Evolutionary conservation across 35 echinoderm and acorn worm species (phyloP), one percentile per base, ranked within the genome.

Genomic region (Patiria miniata): DNA sequence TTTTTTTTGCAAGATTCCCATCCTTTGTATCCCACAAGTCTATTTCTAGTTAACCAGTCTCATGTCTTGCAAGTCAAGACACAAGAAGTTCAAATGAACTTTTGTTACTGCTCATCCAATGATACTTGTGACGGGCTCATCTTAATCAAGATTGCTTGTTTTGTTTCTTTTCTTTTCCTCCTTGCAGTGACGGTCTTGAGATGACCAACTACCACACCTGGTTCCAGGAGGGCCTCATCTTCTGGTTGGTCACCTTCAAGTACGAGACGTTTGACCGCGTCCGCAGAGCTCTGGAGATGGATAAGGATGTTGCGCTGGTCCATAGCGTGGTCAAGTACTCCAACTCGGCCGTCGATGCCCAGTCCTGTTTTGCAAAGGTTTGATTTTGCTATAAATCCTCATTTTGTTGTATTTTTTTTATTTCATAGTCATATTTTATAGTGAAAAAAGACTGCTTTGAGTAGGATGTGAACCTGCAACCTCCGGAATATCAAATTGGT

Each of bases 261-360:
- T 82, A 92, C 37, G 96, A 99, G 80, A 94, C 89, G 21, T 89
- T 88, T 79, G 80, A 89, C 26, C 65, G 96, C 15, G 96, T 99
- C 61, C 79, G 86, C 22, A 94, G 89, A 83, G 96, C 96, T 6
- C 79, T 99, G 50, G 96, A 94, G 34, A 85, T 99, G 82, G 96
- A 99, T 89, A 91, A 91, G 42, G 92, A 99, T 2, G 89, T 99
- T 80, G 82, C 81, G 88, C 79, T 94, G 51, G 96, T 99, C 51
- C 92, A 99, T 57, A 79, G 90, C 16, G 92, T 99, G 8, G 96
- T 99, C 68, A 99, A 99, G 61, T 99, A 91, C 68, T 99, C 96
- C 56, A 89, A 94, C 86, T 99, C 96, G 15, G 89, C 96, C 19
- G 96, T 99, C 16, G 96, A 99, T 85, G 96, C 92, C 50, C 89